Conservation (phyloP, 2,888 invertebrate species). For the Epistrophe grossulariae region DNA sequence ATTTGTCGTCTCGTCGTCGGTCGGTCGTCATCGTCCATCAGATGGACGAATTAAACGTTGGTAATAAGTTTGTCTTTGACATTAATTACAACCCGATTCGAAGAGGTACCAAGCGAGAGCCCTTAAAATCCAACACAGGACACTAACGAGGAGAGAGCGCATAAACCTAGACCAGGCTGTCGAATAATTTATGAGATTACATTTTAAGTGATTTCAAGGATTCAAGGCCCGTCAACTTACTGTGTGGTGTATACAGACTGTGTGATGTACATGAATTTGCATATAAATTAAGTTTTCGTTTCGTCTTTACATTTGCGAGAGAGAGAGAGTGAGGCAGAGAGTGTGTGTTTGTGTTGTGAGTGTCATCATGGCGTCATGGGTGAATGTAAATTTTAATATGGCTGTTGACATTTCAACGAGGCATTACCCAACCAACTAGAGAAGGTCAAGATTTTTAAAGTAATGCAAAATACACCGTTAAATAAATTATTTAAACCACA, state of each 20-base stretch:
- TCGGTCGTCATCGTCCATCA: conserved; percentile 27
- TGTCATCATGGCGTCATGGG: conserved; percentile 29
- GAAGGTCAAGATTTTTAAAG: conserved; percentile 31
- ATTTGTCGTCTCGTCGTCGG: conserved; percentile 24
- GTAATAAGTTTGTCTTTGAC: conserved; percentile 58
- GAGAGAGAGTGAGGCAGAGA: not conserved
- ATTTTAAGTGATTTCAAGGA: conserved; percentile 52
- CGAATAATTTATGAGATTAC: conserved; percentile 69
- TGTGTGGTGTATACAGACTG: not conserved
- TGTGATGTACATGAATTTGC: conserved; percentile 58
- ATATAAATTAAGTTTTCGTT: conserved; percentile 68
- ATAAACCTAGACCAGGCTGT: conserved; percentile 18
- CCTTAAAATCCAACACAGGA: conserved; percentile 11
- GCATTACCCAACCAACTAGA: not conserved
- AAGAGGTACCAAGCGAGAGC: not conserved
- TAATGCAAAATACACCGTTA: not conserved
- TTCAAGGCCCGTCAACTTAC: conserved; percentile 41
- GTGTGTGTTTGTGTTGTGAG: not conserved
- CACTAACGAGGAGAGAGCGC: not conserved
- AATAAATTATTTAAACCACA: conserved; percentile 15
- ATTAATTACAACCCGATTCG: conserved; percentile 40
- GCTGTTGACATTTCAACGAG: conserved; percentile 26
- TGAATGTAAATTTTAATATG: conserved; percentile 46
- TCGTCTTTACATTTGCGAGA: conserved; percentile 21
- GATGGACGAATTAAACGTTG: conserved; percentile 40